These are phyloP conservation scores for Cataglyphis rosenhaueri DNA, from an alignment of 2,888 invertebrate genomes.

Conservation along the genomic window DNA sequence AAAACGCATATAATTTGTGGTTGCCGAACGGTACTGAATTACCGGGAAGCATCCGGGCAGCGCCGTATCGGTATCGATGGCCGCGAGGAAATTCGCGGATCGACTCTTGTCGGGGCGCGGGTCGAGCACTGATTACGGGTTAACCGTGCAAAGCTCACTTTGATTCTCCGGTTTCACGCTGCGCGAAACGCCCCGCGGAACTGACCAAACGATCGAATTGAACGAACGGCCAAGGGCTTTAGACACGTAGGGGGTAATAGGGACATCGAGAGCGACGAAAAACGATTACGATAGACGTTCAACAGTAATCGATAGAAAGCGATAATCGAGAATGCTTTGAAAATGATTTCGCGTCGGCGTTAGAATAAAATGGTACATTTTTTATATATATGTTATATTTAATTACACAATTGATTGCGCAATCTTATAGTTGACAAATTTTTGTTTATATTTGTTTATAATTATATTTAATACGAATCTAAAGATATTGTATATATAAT, in stretches of 20 bases:
- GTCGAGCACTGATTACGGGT: constrained; percentile 49
- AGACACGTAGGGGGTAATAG: background rate
- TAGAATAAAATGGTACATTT: background rate
- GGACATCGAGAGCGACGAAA: background rate
- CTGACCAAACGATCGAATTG: constrained; percentile 19
- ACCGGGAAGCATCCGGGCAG: constrained; percentile 56
- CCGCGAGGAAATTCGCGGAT: constrained; percentile 54
- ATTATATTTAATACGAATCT: background rate
- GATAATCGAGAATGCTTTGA: background rate
- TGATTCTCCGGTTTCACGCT: constrained; percentile 47
- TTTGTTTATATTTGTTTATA: background rate
- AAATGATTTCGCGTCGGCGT: background rate
- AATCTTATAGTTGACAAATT: background rate
- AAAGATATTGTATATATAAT: background rate
- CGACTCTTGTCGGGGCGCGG: constrained; percentile 38
- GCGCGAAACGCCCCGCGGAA: constrained; percentile 11
- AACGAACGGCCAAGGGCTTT: constrained; percentile 33
- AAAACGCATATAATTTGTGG: constrained; percentile 64
- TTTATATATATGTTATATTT: background rate
- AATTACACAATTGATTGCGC: background rate
- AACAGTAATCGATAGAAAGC: background rate
- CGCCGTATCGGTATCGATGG: constrained; percentile 60
- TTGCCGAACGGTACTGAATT: constrained; percentile 53
- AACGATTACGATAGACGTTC: background rate
- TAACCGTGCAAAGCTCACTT: constrained; percentile 59